Conservation (phyloP, 2,113 vertebrate species). For the Stigmatopora nigra region DNA sequence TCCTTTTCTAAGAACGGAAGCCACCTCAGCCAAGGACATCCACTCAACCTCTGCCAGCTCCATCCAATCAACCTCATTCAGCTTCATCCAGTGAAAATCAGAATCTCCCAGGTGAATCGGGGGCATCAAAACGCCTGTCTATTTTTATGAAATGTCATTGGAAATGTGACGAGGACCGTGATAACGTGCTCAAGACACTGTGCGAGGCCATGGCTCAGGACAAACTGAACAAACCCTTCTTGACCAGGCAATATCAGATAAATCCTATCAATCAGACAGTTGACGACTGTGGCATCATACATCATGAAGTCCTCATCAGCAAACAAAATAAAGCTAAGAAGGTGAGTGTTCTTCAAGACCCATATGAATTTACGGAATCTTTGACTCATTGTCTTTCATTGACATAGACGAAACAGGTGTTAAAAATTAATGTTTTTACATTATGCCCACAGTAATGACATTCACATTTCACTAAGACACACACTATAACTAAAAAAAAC, state of each 20-base stretch:
- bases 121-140: conserved; percentile 65
- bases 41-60: neutral
- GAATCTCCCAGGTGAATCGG: conserved; percentile 74
- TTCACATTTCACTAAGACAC: no score
- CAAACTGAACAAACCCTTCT: conserved; percentile 70
- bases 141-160: conserved; percentile 84
- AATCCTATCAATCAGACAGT: conserved; percentile 71
- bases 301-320: conserved; percentile 84
- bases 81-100: neutral
- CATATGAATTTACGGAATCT: neutral
- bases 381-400: neutral
- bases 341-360: neutral
- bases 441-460: no score
- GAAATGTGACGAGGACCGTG: conserved; percentile 71
- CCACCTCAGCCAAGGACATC: neutral
- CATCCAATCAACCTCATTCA: neutral
- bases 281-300: conserved; percentile 63
- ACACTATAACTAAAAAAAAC: no score
- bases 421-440: no score
- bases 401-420: no score
- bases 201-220: conserved; percentile 76
- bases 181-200: conserved; percentile 73
- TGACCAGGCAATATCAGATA: conserved; percentile 77
- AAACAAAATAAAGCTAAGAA: conserved; percentile 18
- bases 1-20: neutral